Evolutionary conservation across 2,797 vertebrate genomes (phyloP).

Genomic region (Synaphobranchus kaupii): DNA sequence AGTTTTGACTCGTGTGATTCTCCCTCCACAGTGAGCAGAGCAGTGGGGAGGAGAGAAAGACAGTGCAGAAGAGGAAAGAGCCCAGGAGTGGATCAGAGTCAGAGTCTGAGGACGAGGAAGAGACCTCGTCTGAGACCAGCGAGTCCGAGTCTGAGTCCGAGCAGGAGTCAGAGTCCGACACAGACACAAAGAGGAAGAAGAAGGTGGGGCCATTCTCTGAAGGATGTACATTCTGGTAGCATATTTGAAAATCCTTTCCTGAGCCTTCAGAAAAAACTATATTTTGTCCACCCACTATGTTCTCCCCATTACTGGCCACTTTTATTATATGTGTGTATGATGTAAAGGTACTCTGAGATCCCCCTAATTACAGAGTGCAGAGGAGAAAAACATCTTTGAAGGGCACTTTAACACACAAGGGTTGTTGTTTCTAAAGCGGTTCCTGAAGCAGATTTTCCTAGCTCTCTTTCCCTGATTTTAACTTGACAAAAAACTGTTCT

Average conservation of each 20-base stretch:
- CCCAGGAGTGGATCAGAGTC: conserved; percentile 69
- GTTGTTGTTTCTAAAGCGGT: background rate
- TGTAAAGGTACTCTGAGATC: too few species aligned
- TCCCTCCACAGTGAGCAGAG: conserved; percentile 69
- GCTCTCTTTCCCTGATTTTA: background rate
- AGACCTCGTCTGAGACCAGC: conserved; percentile 85
- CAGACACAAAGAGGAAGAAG: conserved; percentile 71
- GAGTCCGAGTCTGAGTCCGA: conserved; percentile 81
- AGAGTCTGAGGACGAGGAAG: conserved; percentile 83
- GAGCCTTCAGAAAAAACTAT: background rate
- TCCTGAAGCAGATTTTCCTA: background rate
- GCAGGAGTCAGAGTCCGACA: conserved; percentile 72
- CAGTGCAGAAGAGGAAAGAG: conserved; percentile 65
- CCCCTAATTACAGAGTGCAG: background rate
- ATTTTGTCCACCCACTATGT: background rate
- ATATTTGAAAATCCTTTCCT: background rate
- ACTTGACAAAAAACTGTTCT: too few species aligned
- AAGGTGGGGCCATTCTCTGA: conserved; percentile 58
- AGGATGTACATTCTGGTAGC: background rate
- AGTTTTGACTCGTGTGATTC: background rate
- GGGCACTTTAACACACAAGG: too few species aligned
- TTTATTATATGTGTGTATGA: background rate
- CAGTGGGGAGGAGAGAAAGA: conserved; percentile 66
- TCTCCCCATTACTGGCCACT: background rate
- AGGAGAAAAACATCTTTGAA: background rate